phyloP scores from a whole-genome alignment of 2,113 vertebrate species.

The Petroica traversi region DNA sequence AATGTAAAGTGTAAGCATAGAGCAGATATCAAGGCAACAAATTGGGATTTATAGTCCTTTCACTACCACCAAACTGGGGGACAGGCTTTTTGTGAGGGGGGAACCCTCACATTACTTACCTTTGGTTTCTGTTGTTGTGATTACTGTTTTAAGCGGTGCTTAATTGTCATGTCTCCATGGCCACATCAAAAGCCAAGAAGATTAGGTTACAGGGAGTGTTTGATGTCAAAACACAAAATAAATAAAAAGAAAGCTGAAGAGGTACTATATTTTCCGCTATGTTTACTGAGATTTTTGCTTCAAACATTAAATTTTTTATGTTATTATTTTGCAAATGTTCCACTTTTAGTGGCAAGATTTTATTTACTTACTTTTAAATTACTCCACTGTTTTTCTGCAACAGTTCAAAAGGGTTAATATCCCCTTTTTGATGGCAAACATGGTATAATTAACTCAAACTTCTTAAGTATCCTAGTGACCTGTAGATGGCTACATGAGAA shows the following conservation, averaged over 20 bases:
- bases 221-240: slow-evolving; percentile 72
- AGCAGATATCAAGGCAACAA: not conserved
- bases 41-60: slow-evolving; percentile 45
- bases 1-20: not conserved
- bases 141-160: slow-evolving; percentile 69
- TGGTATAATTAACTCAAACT: slow-evolving; percentile 60
- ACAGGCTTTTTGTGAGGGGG: slow-evolving; percentile 1
- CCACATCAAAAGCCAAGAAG: slow-evolving; percentile 70
- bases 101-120: slow-evolving; percentile 59
- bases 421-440: slow-evolving; percentile 57
- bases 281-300: not conserved
- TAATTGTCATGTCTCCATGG: slow-evolving; percentile 71
- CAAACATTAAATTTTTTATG: not conserved
- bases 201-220: slow-evolving; percentile 71
- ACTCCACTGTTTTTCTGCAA: not conserved
- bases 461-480: slow-evolving; percentile 68
- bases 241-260: slow-evolving; percentile 62
- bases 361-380: not conserved
- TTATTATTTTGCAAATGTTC: not conserved
- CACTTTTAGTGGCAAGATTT: not conserved
- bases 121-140: slow-evolving; percentile 57
- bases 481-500: slow-evolving; percentile 70
- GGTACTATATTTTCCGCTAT: slow-evolving; percentile 30
- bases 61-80: not conserved
- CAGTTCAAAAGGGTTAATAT: slow-evolving; percentile 25